Conservation (phyloP, 2,888 invertebrate genomes). For the Xylocampa areola region DNA sequence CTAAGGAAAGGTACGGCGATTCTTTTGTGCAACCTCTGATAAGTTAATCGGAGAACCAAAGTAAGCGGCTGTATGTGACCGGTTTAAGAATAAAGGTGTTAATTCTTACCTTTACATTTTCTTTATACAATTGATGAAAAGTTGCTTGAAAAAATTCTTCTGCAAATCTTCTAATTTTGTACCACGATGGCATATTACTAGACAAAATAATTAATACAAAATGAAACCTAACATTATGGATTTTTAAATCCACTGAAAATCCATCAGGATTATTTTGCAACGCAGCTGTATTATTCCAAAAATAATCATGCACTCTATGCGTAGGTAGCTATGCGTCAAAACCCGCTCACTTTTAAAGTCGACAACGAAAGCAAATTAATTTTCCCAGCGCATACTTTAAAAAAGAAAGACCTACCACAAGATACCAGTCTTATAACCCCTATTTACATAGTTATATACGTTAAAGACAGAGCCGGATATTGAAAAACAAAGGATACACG, state of each 20-base stretch:
- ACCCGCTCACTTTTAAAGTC: background rate
- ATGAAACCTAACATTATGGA: no score
- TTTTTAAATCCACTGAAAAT: no score
- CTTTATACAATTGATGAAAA: conserved; percentile 16
- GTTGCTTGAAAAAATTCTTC: no score
- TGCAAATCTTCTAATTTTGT: background rate
- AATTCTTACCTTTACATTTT: conserved; percentile 22
- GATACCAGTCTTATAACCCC: conserved; percentile 4
- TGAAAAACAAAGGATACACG: conserved; percentile 48
- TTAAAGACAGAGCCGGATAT: conserved; percentile 52
- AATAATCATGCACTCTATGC: no score
- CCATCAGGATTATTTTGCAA: no score
- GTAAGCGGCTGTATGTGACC: conserved; percentile 54
- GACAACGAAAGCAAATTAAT: conserved; percentile 5
- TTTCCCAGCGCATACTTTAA: conserved; percentile 4
- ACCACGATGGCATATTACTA: no score
- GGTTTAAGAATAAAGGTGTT: conserved; percentile 38
- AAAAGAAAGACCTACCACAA: conserved; percentile 8
- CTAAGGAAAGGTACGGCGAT: conserved; percentile 47
- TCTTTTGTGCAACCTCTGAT: conserved; percentile 55
- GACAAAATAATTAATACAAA: no score
- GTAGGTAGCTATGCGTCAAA: no score
- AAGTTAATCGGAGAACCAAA: conserved; percentile 56
- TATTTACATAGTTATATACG: conserved; percentile 46
- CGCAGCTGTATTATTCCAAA: no score